Evolutionary conservation across 2,888 invertebrate species (phyloP).

Genomic region (Notodonta dromedarius): DNA sequence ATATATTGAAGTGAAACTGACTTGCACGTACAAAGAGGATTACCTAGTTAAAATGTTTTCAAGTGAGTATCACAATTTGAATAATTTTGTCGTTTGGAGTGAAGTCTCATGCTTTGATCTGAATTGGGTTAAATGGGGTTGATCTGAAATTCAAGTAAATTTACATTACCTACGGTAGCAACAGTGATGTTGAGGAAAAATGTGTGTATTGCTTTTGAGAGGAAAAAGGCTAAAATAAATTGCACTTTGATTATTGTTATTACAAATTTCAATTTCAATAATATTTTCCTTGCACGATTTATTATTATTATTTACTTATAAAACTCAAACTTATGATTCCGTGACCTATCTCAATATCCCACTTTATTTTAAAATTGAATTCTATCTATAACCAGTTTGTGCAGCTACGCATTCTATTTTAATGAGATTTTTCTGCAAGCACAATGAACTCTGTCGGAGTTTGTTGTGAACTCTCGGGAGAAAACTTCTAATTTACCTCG

Average conservation of each 20-base stretch:
- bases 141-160: not conserved
- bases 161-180: too few relatives aligned
- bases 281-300: too few relatives aligned
- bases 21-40: not conserved
- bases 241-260: too few relatives aligned
- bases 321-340: too few relatives aligned
- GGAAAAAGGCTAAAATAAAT: too few relatives aligned
- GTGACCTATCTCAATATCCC: not conserved
- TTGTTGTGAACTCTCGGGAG: conserved; percentile 69
- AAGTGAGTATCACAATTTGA: not conserved
- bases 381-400: conserved; percentile 24
- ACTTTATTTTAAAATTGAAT: not conserved
- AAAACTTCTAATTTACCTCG: conserved; percentile 79
- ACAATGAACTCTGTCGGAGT: conserved; percentile 62
- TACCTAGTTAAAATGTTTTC: not conserved
- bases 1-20: not conserved
- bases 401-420: conserved; percentile 38
- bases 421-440: conserved; percentile 51
- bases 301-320: too few relatives aligned
- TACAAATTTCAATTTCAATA: too few relatives aligned
- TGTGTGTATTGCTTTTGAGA: not conserved
- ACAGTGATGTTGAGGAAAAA: not conserved
- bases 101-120: not conserved
- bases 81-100: not conserved
- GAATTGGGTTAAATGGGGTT: not conserved